Conservation (phyloP, 2,797 vertebrate species). For the Numenius phaeopus region DNA sequence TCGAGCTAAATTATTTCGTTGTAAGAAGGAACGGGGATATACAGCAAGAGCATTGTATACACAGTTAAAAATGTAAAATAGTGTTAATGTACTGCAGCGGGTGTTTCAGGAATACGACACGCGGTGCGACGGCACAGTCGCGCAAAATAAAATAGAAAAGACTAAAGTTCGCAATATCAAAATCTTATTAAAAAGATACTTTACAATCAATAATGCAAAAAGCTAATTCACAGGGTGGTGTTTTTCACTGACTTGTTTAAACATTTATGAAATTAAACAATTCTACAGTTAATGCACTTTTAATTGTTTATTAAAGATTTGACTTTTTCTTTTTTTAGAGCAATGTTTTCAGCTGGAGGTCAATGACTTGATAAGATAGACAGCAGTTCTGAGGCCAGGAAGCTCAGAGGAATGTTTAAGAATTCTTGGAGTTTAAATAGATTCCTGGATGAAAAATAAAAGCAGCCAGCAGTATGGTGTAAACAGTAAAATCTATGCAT, state of each 20-base stretch:
- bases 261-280: conserved; percentile 74
- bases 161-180: conserved; percentile 74
- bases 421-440: conserved; percentile 62
- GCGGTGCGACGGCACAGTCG: not conserved
- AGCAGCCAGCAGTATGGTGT: conserved; percentile 64
- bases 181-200: conserved; percentile 71
- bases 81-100: conserved; percentile 66
- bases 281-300: conserved; percentile 79
- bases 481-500: conserved; percentile 62
- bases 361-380: conserved; percentile 69
- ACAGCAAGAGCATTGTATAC: conserved; percentile 59
- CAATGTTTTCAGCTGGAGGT: conserved; percentile 74
- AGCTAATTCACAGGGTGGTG: conserved; percentile 79
- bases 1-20: conserved; percentile 46
- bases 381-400: conserved; percentile 59
- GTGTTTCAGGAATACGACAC: conserved; percentile 68
- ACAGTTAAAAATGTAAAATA: conserved; percentile 70
- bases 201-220: conserved; percentile 77
- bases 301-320: conserved; percentile 77
- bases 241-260: conserved; percentile 78
- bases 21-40: conserved; percentile 56
- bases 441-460: conserved; percentile 63
- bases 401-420: conserved; percentile 61
- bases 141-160: conserved; percentile 25
- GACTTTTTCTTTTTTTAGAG: conserved; percentile 69